These are phyloP conservation scores for Actinia equina DNA, from an alignment of 64 coral and sea anemone species.

Conservation along the genomic window DNA sequence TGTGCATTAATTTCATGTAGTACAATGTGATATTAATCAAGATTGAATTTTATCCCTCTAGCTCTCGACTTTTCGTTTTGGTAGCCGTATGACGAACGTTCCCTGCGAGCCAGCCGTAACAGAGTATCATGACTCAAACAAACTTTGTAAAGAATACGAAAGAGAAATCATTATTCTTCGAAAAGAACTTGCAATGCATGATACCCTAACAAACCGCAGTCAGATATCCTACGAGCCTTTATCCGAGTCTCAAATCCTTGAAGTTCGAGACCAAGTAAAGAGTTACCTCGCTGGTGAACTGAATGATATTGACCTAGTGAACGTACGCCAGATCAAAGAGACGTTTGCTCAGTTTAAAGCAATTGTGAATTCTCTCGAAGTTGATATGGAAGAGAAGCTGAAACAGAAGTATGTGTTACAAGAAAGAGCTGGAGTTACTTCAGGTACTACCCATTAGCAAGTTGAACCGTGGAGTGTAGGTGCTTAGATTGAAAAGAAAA, in stretches of 20 bases:
- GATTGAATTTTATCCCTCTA: slow-evolving; percentile 14
- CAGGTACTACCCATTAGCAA: slow-evolving; percentile 26
- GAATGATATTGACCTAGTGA: slow-evolving; percentile 91
- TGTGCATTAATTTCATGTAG: too few relatives aligned
- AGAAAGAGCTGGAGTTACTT: slow-evolving; percentile 49
- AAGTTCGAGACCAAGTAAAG: slow-evolving; percentile 81
- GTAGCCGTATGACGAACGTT: slow-evolving; percentile 85
- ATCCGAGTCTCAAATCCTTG: slow-evolving; percentile 81
- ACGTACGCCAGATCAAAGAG: slow-evolving; percentile 97
- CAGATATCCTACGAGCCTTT: slow-evolving; percentile 95
- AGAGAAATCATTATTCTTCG: slow-evolving; percentile 80
- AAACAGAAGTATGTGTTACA: slow-evolving; percentile 71
- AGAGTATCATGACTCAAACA: slow-evolving; percentile 64
- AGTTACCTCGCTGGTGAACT: slow-evolving; percentile 76
- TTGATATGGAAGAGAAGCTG: slow-evolving; percentile 67
- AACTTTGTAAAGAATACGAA: slow-evolving; percentile 86
- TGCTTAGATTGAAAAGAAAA: too few relatives aligned
- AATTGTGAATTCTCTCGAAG: slow-evolving; percentile 65
- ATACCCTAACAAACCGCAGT: slow-evolving; percentile 93
- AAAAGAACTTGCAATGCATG: slow-evolving; percentile 93
- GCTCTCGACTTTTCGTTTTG: slow-evolving; percentile 89
- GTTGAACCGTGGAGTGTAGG: too few relatives aligned
- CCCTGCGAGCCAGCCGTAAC: slow-evolving; percentile 82
- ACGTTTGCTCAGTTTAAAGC: slow-evolving; percentile 82
- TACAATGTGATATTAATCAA: too few relatives aligned